Base-by-base conservation (phyloP, 2,113 vertebrate genomes). In the Pardalotus punctatus region DNA sequence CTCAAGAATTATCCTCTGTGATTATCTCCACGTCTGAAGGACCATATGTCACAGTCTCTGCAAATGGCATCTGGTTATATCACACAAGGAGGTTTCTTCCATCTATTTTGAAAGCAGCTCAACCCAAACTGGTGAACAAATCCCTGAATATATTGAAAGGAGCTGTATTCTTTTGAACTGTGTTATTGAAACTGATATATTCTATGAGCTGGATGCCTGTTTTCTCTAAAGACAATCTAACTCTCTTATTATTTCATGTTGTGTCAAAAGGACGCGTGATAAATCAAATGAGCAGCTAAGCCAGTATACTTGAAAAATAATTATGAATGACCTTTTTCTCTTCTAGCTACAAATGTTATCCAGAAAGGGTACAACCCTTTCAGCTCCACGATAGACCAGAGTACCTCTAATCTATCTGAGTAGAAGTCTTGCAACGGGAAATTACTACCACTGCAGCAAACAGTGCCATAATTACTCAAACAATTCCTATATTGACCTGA, bases 21-120 rank as follows among this genome's bases (percentile, higher is more conserved):
- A 96, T 97, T 93, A 97, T 97, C 92, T 97, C 94, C 54, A 67
- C 14, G 82, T 97, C 86, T 97, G 83, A 96, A 97, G 90, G 95
- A 94, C 91, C 87, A 96, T 91, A 83, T 96, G 94, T 96, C 88
- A 97, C 92, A 95, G 61, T 86, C 96, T 96, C 93, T 96, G 96
- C 92, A 94, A 94, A 97, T 93, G 90, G 91, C 78, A 94, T 74
- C 91, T 96, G 83, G 69, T 82, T 96, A 74, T 89, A 95, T 91
- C 86, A 91, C 86, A 92, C 64, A 83, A 87, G 94, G 86, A 86
- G 71, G 82, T 82, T 97, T 89, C 87, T 89, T 81, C 92, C 57
- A 85, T 94, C 88, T 93, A 33, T 93, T 96, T 87, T 95, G 83
- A 92, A 93, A 96, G 94, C 84, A 95, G 78, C 71, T 95, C 84